Evolutionary conservation across 1,140 invertebrate species (phyloP), one percentile per base, ranked within the genome.

Genomic region (Heliothis subflexa): DNA sequence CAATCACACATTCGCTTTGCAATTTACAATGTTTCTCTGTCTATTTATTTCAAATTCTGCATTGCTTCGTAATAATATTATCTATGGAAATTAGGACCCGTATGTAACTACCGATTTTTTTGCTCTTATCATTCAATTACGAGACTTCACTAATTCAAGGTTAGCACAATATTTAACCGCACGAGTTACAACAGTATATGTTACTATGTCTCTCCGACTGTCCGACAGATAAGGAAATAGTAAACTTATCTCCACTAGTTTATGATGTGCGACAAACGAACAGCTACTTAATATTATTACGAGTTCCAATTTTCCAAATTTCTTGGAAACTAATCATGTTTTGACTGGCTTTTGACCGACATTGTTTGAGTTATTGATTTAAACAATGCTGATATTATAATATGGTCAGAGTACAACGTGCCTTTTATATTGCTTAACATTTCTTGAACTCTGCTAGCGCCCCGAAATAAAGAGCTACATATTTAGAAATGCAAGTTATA

Each of bases 41-140:
- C 59, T 62, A 16, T 62, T 16, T 64, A 18, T 64, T 64, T 45
- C 40, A 0, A 55, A 33, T 71, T 10, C 25, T 16, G 10, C 55
- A 47, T 52, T 55, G 40, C 50, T 16, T 10, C 13, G 49, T 7
- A 50, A 68, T 25, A n/a, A 3, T 33, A 33, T 64, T 73, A 59
- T 73, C 55, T 73, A 73, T 73, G 54, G 71, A 59, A 73, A 73
- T 73, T 73, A 73, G 54, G 7, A 18, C 55, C 71, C 49, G 16
- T 47, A 33, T 50, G 47, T 33, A 75, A 62, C 25, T 50, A 75
- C 71, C 45, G 40, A 47, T 59, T 47, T 75, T 68, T 71, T 75
- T 75, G 12, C 5, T 33, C 14, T 75, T 50, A 52, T 45, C 70
- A 45, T 52, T 62, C 59, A 50, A 16, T 52, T 50, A 50, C 40